Evolutionary conservation across 2,113 vertebrate species (phyloP), one percentile per base, ranked within the genome.

Genomic region (Tylochromis polylepis): DNA sequence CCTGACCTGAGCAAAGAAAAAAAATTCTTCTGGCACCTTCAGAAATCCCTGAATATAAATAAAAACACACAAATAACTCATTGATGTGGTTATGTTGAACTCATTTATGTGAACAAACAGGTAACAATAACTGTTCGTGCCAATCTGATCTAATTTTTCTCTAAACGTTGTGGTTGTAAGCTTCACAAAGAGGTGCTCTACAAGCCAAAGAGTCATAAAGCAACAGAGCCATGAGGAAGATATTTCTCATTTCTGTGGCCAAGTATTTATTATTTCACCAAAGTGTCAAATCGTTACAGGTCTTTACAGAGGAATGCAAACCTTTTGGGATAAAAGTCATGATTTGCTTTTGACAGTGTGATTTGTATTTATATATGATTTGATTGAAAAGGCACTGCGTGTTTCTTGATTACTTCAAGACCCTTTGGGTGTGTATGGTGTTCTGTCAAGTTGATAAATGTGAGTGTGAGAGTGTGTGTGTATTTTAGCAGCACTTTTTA

Each of bases 361-460:
- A 89, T 82, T 85, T 83, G 18, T 55, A 22, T 87, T 90, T 57
- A 7, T 55, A 87, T 89, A 87, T 83, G 51, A 70, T 92, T 89
- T 81, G 46, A n/a, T 77, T 88, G 81, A 91, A 67, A 82, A 85
- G 72, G 80, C 79, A 60, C 88, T 20, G 53, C 80, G 79, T 86
- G 58, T 87, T 89, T 85, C 83, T 81, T 94, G 82, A 93, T 94
- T 84, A 88, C 83, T 94, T 93, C 89, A 94, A 93, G 94, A 90
- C 53, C 70, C 31, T 90, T 81, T 93, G 90, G 86, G 90, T 60
- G 56, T 87, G 82, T 60, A 53, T 84, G 70, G 41, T 15, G 46
- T 59, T 49, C 85, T 94, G 92, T 93, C 91, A 93, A 29, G 34
- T 82, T 94, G 94, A 95, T 89, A 58, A 90, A 95, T 95, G 84